Percentiles rank a stretch among this genome's conserved stretches.
phyloP scores from a whole-genome alignment of 2,888 invertebrate genomes.

The Nemoura dubitans region DNA sequence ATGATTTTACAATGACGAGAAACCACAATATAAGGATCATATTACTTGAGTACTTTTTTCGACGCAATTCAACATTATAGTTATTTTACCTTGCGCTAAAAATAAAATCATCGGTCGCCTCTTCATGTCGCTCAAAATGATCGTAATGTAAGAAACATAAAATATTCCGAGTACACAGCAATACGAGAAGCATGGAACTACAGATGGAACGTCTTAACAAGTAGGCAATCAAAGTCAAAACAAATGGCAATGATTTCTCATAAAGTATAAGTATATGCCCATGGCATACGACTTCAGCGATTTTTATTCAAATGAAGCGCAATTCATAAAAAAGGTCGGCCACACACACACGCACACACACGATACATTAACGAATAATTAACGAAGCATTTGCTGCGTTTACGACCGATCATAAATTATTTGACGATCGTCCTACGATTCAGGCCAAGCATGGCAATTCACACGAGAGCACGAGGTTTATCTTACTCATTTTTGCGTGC shows the following conservation, averaged over 20 bases:
- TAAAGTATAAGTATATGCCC: neutral
- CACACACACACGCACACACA: conserved; percentile 14
- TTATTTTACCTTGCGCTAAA: no score
- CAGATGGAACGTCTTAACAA: no score
- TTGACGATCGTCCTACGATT: conserved; percentile 22
- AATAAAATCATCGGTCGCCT: no score
- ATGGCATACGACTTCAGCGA: neutral
- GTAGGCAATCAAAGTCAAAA: neutral
- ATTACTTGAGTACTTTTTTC: no score
- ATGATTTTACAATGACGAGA: no score
- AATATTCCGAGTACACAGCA: neutral
- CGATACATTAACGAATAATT: neutral
- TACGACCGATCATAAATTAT: conserved; percentile 13
- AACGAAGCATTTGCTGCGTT: neutral
- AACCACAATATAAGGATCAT: no score
- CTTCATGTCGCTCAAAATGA: no score
- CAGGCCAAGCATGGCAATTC: conserved; percentile 20
- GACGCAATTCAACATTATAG: no score
- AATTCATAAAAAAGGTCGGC: neutral
- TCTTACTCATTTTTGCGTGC: conserved; percentile 10
- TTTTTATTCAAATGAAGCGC: neutral
- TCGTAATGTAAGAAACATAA: no score
- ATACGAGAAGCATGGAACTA: neutral
- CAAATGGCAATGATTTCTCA: neutral
- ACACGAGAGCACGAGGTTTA: conserved; percentile 35